Percentiles rank a stretch among this genome's conserved stretches.
phyloP scores from a whole-genome alignment of 1,140 invertebrate species.

The Drosophila mayri region DNA sequence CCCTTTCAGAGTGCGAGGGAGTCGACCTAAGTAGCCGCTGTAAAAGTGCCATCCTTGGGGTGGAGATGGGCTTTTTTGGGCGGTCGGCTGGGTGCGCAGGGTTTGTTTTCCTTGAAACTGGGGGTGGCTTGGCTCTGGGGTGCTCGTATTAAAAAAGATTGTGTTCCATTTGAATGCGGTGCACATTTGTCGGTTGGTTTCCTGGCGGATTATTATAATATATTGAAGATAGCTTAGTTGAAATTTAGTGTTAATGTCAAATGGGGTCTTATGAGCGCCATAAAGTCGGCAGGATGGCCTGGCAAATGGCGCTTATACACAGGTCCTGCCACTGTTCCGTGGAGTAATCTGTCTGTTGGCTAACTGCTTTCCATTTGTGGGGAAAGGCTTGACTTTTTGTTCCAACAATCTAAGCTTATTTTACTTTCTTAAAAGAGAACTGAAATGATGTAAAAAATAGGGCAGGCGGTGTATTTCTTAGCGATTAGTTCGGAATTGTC shows the following conservation, averaged over 20 bases:
- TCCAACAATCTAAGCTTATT: background rate
- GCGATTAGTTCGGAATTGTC: too few relatives aligned
- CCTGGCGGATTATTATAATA: conserved; percentile 71
- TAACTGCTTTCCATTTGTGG: background rate
- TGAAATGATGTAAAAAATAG: too few relatives aligned
- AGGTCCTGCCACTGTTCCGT: background rate
- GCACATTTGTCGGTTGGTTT: conserved; percentile 64
- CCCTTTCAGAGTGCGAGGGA: conserved; percentile 19
- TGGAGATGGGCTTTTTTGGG: conserved; percentile 18
- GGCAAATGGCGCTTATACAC: conserved; percentile 16
- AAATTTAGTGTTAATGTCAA: conserved; percentile 73
- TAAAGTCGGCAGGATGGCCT: conserved; percentile 29
- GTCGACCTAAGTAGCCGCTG: conserved; percentile 63
- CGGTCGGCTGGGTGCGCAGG: background rate
- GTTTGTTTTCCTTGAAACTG: conserved; percentile 10
- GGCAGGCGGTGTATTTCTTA: too few relatives aligned
- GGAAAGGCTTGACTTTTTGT: background rate
- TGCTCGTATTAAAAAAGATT: conserved; percentile 72
- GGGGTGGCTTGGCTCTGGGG: conserved; percentile 23
- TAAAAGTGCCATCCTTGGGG: conserved; percentile 31
- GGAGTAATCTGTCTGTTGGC: conserved; percentile 7
- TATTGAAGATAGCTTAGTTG: conserved; percentile 80
- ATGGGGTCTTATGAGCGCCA: conserved; percentile 37
- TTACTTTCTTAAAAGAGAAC: too few relatives aligned
- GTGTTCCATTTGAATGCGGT: conserved; percentile 73